Conservation (phyloP, 2,888 invertebrate species). For the Folsomia manolachei region DNA sequence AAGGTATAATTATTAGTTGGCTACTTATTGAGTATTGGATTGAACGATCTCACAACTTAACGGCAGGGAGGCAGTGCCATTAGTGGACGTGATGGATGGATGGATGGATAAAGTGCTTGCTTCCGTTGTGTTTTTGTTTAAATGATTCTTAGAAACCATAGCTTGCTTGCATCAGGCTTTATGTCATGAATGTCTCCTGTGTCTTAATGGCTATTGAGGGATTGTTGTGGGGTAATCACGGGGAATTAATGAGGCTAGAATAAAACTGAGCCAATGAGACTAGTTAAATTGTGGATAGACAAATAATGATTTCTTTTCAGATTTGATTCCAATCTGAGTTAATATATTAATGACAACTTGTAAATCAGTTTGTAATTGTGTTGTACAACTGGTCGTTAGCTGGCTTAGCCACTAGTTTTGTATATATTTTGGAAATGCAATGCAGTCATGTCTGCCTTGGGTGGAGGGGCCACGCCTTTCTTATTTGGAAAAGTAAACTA, state of each 20-base stretch:
- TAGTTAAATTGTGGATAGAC: neutral
- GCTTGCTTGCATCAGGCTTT: too few species aligned
- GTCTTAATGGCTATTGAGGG: neutral
- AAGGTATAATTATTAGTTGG: too few species aligned
- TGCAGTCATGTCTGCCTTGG: too few species aligned
- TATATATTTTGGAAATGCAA: too few species aligned
- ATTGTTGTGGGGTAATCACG: too few species aligned
- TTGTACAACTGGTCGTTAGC: too few species aligned
- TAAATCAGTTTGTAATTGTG: neutral
- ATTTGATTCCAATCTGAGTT: too few species aligned
- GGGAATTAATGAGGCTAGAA: neutral
- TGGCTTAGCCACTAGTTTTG: too few species aligned
- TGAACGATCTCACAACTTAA: too few species aligned
- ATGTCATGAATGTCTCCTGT: neutral
- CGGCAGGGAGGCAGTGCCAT: too few species aligned
- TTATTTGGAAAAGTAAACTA: neutral
- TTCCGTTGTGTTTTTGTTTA: neutral
- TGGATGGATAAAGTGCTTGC: neutral
- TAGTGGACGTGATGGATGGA: neutral
- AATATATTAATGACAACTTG: neutral
- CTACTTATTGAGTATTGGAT: too few species aligned
- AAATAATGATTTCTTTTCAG: neutral
- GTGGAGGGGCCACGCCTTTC: constrained; percentile 40
- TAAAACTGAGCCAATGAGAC: neutral
- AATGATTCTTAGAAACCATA: too few species aligned